Evolutionary conservation across 2,888 invertebrate species (phyloP), one percentile per base, ranked within the genome.

Genomic region (Molanna angustata): DNA sequence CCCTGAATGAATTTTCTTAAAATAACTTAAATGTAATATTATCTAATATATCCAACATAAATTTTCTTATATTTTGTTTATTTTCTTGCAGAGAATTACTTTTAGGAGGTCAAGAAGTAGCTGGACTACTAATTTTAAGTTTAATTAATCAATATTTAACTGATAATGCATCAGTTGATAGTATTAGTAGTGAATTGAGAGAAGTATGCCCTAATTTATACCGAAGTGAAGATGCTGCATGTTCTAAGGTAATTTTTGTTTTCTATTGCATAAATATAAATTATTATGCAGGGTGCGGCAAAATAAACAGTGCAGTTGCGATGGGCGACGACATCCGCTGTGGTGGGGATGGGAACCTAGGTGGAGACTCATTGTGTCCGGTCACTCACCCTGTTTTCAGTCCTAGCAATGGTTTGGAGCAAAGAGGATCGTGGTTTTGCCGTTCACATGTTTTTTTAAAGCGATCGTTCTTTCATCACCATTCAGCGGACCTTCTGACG

Each of bases 171-270:
- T 92, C 93, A 1, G 93, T 96, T 1, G 93, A 94, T 67, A 85
- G 91, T 1, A 92, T 99, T 57, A 96, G 94, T 55, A 78, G 82
- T 18, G 88, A 88, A 65, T 72, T 99, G 49, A 79, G 96, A 41
- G 89, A 94, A 63, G 82, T 93, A 1, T 99, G 98, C 65, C 98
- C 99, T 0, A 88, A 89, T 62, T 78, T 99, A 19, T 99, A 96
- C 68, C 86, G 90, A 59, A 86, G 86, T 63, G 97, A 98, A 75
- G 98, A 99, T 72, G 97, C 96, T 2, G 90, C 93, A 9, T 94
- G 93, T 63, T 93, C 96, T 2, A 96, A 96, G 78, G 94, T 92
- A 70, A 65, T n/a, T n/a, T n/a, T n/a, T n/a, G 61, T 51, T 9
- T n/a, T 6, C 7, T 18, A 18, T 31, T 22, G 2, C 14, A 1